Evolutionary conservation across 2,113 vertebrate genomes (phyloP), one percentile per base, ranked within the genome.

Genomic region (Dipodomys ordii): DNA sequence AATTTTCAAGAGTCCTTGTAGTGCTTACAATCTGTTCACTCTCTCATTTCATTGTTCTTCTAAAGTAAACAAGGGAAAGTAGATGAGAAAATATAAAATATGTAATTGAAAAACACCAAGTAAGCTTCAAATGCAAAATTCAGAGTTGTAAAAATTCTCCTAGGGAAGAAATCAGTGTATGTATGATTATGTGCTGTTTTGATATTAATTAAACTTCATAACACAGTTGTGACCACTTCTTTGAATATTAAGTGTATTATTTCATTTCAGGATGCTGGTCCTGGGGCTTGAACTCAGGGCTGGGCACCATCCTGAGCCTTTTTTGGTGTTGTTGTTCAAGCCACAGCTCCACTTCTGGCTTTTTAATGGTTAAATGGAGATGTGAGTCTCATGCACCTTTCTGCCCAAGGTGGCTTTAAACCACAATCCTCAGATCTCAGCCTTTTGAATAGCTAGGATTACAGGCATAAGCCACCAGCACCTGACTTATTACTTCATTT

Each of bases 61-160:
- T 85, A 84, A 78, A 93, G 46, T 44, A 90, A 95, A 91, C 28
- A 92, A 91, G 30, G 35, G 94, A 96, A 95, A 20, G 53, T 65
- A 30, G n/a, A 85, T 11, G 27, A 93, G 81, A 95, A 94, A 92
- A 82, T 49, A 93, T 25, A 88, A 94, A 80, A 81, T 32, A 77
- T 10, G 23, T 35, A 19, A 90, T 2, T 87, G 35, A 78, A 94
- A 96, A 95, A 85, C 49, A 64, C 28, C 62, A 79, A 83, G 6
- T 93, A 81, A 73, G 30, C 91, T 92, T 93, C n/a, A n/a, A 87
- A 53, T 2, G 71, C 65, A 95, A 90, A 90, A 71, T 13, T 74
- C 35, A 83, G 57, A 76, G n/a, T 74, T 89, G 46, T 35, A 86
- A 69, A 88, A 60, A 2, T 85, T 72, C 30, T 80, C 78, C 35